Evolutionary conservation across 2,797 vertebrate genomes (phyloP), one percentile per base, ranked within the genome.

Genomic region (Ceryle rudis): DNA sequence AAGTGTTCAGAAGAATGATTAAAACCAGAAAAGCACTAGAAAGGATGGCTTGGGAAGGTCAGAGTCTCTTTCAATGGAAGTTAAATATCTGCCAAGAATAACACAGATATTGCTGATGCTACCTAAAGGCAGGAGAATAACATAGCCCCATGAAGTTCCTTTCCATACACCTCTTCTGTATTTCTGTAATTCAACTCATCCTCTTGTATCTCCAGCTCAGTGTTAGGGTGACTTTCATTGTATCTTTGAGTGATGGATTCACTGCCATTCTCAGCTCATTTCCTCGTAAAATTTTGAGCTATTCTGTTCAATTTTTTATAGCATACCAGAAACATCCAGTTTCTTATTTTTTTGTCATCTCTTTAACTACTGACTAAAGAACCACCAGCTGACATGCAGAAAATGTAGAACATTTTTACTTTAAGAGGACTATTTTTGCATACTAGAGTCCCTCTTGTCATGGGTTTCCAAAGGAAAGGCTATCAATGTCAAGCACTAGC

Each of bases 401-500:
- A 72, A 74, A 74, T 17, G 2, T 46, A 73, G 26, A 75, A 18
- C 3, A n/a, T 22, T 69, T 92, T 75, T 69, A 60, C 21, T 67
- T 81, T 42, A 62, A 67, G 17, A 58, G 16, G 16, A 84, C 2
- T 2, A 3, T 47, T 67, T 81, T 81, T 64, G 8, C 14, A 46
- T 35, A 33, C 19, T 51, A 12, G 23, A 79, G 25, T 37, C 21
- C 28, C 55, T 52, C 7, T 11, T 28, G 13, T 33, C 26, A 46
- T 13, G n/a, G 5, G 14, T 66, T 74, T 67, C 35, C 58, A 71
- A 47, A 65, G 52, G 17, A 77, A 84, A 54, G 19, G 4, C 2
- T 67, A 70, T 77, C 29, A 74, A n/a, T 42, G 46, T 4, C 25
- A 78, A 0, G 0, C 29, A 74, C 28, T 51, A 81, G 14, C n/a